phyloP scores from a whole-genome alignment of 2,113 vertebrate species.

The Tapirus terrestris region DNA sequence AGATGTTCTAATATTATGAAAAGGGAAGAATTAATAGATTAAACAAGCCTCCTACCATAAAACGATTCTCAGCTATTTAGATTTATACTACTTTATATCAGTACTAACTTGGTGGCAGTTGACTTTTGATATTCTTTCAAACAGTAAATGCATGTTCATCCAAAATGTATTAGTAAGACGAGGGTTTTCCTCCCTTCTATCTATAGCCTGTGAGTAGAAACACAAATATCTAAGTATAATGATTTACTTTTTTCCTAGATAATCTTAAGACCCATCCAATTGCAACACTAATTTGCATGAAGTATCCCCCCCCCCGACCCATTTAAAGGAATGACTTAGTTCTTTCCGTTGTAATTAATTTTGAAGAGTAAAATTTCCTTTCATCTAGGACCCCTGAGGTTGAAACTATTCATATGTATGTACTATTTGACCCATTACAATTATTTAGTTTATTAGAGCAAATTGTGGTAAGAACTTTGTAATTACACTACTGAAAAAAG shows the following conservation, averaged over 20 bases:
- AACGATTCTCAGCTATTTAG: constrained; percentile 73
- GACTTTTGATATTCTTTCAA: constrained; percentile 71
- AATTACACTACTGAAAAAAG: constrained; percentile 43
- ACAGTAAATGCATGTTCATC: constrained; percentile 46
- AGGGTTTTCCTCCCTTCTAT: fast-evolving
- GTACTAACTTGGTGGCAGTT: constrained; percentile 25
- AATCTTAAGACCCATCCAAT: constrained; percentile 46
- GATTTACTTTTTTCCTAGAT: constrained; percentile 51
- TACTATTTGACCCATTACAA: constrained; percentile 71
- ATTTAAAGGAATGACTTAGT: constrained; percentile 28
- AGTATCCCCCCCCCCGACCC: neutral
- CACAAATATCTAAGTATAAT: constrained; percentile 18
- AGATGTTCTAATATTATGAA: constrained; percentile 52
- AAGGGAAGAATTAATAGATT: constrained; percentile 72
- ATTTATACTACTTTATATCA: constrained; percentile 77
- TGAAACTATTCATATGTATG: constrained; percentile 64
- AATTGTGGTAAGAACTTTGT: constrained; percentile 64
- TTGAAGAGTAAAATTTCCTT: constrained; percentile 72
- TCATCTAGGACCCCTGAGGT: constrained; percentile 15
- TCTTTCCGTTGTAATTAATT: constrained; percentile 18
- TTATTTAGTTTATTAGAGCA: constrained; percentile 80
- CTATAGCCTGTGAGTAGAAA: constrained; percentile 61
- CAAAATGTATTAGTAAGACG: constrained; percentile 40
- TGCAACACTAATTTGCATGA: constrained; percentile 47
- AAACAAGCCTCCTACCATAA: constrained; percentile 54